These are phyloP conservation scores for Athetis lepigone DNA, from an alignment of 2,888 invertebrate species.

Conservation along the genomic window DNA sequence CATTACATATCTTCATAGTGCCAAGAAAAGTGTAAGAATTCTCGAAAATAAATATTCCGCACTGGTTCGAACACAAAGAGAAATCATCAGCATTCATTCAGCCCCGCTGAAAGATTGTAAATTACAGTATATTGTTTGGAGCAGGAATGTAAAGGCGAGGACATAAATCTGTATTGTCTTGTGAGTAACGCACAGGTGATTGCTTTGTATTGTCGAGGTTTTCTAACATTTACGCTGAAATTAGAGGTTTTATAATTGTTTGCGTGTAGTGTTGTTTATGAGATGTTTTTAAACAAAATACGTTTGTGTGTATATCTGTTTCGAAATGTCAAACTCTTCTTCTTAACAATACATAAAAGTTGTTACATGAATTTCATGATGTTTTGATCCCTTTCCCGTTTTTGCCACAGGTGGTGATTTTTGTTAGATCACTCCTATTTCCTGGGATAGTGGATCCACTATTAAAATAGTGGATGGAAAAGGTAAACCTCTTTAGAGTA, in stretches of 20 bases:
- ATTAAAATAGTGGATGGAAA: no score
- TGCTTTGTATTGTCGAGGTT: conserved; percentile 24
- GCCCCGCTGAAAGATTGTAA: conserved; percentile 38
- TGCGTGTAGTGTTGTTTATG: background rate
- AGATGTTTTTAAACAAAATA: background rate
- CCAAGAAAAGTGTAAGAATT: conserved; percentile 12
- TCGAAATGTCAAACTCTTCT: no score
- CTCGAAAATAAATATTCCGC: conserved; percentile 15
- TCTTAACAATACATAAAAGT: no score
- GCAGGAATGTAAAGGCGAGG: conserved; percentile 29
- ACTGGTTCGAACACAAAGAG: conserved; percentile 23
- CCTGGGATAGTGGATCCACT: no score
- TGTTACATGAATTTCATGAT: no score
- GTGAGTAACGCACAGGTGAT: conserved; percentile 25
- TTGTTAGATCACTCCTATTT: no score
- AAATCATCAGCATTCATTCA: conserved; percentile 39
- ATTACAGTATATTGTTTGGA: conserved; percentile 48
- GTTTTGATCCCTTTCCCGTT: no score
- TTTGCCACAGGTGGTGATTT: no score
- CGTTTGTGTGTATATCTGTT: no score
- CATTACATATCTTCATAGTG: no score
- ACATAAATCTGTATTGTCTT: conserved; percentile 27
- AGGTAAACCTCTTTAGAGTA: no score
- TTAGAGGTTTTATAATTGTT: conserved; percentile 4
- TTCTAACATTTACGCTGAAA: conserved; percentile 14